Percentiles rank a stretch among this genome's conserved stretches.
Evolutionary conservation across 1,140 invertebrate genomes (phyloP).

Genomic region (Orchestia grillus): DNA sequence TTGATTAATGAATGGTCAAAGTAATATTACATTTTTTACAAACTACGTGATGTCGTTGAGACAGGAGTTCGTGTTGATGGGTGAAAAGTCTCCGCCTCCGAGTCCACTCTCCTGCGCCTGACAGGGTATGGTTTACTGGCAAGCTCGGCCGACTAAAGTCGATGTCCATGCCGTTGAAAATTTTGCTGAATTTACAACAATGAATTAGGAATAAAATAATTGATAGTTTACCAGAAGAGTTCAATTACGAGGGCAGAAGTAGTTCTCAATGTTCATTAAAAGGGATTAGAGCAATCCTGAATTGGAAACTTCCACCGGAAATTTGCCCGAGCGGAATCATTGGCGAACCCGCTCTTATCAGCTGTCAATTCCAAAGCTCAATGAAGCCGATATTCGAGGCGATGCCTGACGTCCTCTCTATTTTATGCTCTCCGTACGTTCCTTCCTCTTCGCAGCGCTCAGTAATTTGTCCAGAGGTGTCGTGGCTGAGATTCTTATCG

Average conservation of each 20-base stretch:
- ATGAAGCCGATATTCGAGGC: neutral
- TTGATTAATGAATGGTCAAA: too few relatives aligned
- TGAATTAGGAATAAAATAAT: neutral
- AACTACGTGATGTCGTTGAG: too few relatives aligned
- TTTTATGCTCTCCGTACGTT: neutral
- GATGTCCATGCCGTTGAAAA: too few relatives aligned
- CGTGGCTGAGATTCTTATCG: slow-evolving; percentile 12
- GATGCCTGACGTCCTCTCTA: neutral
- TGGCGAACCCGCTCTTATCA: neutral
- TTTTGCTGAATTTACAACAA: neutral
- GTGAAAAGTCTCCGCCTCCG: too few relatives aligned
- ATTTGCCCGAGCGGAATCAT: neutral
- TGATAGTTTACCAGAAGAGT: neutral
- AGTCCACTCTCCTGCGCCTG: too few relatives aligned
- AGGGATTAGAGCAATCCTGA: neutral
- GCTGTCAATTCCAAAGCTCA: slow-evolving; percentile 17
- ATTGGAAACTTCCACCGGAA: neutral
- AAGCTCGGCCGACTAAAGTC: too few relatives aligned
- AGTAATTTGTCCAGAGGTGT: slow-evolving; percentile 45
- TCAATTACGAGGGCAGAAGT: neutral
- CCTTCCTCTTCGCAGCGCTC: neutral
- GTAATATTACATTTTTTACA: too few relatives aligned
- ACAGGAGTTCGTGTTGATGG: too few relatives aligned
- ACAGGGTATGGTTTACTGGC: too few relatives aligned
- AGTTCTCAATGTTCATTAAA: neutral